These are phyloP conservation scores for Nerophis ophidion DNA, from an alignment of 2,113 vertebrate species.

Conservation along the genomic window DNA sequence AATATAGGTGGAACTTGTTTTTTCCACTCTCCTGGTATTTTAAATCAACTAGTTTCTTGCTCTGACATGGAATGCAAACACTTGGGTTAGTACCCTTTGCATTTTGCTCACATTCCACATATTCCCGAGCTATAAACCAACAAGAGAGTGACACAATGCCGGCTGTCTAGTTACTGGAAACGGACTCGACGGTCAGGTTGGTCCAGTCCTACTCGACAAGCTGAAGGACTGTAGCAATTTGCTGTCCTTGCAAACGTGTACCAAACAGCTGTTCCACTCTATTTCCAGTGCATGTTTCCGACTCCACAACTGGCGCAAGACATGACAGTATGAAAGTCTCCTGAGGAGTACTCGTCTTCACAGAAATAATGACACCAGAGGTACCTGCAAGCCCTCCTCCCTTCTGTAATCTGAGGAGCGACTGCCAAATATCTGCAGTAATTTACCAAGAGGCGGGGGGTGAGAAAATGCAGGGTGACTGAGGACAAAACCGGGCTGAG, in stretches of 20 bases:
- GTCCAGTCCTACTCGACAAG: neutral
- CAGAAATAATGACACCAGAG: slow-evolving; percentile 8
- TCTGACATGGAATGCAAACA: too few species aligned
- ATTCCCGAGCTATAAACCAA: too few species aligned
- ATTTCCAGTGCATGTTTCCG: neutral
- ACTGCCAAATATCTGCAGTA: slow-evolving; percentile 44
- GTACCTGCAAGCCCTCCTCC: slow-evolving; percentile 20
- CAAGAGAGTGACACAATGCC: neutral
- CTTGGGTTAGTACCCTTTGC: too few species aligned
- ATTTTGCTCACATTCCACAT: too few species aligned
- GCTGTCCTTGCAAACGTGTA: neutral
- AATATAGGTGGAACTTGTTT: too few species aligned
- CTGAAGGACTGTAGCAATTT: neutral
- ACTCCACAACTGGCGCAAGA: neutral
- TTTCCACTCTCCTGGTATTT: too few species aligned
- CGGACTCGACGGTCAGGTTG: neutral
- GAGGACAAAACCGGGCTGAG: slow-evolving; percentile 51
- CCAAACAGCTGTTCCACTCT: neutral
- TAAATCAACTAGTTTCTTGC: too few species aligned
- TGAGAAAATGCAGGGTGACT: slow-evolving; percentile 29
- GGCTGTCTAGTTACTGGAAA: neutral
- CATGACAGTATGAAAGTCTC: neutral
- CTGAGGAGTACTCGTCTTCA: neutral
- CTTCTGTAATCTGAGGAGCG: slow-evolving; percentile 32
- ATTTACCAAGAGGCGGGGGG: slow-evolving; percentile 24